These are phyloP conservation scores for Otus sunia DNA, from an alignment of 2,113 vertebrate genomes.

Conservation along the genomic window DNA sequence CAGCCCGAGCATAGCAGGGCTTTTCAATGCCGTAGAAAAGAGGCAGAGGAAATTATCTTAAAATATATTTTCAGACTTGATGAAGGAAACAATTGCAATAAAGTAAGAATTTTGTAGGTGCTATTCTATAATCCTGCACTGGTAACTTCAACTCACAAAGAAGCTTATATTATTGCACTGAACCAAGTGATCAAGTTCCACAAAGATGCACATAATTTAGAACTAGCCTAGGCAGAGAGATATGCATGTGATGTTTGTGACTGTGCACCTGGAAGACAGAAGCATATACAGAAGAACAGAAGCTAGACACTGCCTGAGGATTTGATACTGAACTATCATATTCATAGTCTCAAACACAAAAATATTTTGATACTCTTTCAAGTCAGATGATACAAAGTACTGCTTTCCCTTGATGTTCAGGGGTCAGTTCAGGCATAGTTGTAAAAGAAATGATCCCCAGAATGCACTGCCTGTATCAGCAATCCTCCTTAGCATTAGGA, in stretches of 20 bases:
- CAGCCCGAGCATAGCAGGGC: background rate
- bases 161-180: background rate
- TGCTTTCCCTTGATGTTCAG: background rate
- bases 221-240: background rate
- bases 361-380: background rate
- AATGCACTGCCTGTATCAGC: constrained; percentile 43
- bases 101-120: background rate
- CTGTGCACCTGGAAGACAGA: background rate
- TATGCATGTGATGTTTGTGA: rapidly evolving
- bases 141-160: background rate
- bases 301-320: background rate
- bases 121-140: background rate
- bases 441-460: background rate
- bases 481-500: constrained; percentile 4
- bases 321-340: background rate
- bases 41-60: background rate
- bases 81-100: background rate
- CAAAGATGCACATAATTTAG: background rate
- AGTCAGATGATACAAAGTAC: background rate
- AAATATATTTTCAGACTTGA: background rate
- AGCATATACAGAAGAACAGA: background rate
- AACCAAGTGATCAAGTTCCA: background rate
- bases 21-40: background rate
- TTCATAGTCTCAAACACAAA: background rate
- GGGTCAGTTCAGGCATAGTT: background rate